phyloP scores from a whole-genome alignment of 1,140 invertebrate genomes.

The Cherax quadricarinatus region DNA sequence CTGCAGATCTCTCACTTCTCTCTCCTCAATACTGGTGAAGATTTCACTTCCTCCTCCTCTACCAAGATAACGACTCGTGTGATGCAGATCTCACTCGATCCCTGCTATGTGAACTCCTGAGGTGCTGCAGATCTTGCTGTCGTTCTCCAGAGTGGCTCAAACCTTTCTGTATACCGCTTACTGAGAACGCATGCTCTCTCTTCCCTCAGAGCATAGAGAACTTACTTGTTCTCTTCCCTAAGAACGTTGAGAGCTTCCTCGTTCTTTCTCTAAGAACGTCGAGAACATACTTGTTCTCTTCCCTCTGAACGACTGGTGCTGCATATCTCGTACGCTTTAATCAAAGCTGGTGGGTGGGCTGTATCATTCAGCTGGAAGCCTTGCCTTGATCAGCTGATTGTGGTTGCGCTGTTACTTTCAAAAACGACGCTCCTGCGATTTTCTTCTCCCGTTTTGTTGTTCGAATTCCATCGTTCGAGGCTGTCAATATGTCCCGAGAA shows the following conservation, averaged over 20 bases:
- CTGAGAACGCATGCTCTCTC: too few species aligned
- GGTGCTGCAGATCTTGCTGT: too few species aligned
- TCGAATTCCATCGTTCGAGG: not conserved
- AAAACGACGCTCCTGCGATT: not conserved
- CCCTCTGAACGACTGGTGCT: too few species aligned
- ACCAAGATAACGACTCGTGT: not conserved
- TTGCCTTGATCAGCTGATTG: conserved; percentile 46
- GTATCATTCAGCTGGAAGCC: conserved; percentile 14
- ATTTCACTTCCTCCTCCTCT: not conserved
- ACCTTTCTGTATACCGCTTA: too few species aligned
- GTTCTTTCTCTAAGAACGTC: too few species aligned
- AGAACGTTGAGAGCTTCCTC: too few species aligned
- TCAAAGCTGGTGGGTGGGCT: not conserved
- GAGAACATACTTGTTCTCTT: too few species aligned
- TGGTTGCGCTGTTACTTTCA: not conserved
- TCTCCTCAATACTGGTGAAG: not conserved
- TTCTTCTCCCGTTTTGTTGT: conserved; percentile 12
- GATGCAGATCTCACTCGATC: conserved; percentile 17
- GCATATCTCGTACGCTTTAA: too few species aligned
- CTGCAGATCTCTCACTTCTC: not conserved
- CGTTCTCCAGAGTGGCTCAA: too few species aligned
- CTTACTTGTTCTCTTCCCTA: too few species aligned
- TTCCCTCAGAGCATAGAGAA: too few species aligned
- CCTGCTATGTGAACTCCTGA: conserved; percentile 11
- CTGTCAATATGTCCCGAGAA: conserved; percentile 15